Evolutionary conservation across 2,888 invertebrate genomes (phyloP).

Genomic region (Unio pictorum): DNA sequence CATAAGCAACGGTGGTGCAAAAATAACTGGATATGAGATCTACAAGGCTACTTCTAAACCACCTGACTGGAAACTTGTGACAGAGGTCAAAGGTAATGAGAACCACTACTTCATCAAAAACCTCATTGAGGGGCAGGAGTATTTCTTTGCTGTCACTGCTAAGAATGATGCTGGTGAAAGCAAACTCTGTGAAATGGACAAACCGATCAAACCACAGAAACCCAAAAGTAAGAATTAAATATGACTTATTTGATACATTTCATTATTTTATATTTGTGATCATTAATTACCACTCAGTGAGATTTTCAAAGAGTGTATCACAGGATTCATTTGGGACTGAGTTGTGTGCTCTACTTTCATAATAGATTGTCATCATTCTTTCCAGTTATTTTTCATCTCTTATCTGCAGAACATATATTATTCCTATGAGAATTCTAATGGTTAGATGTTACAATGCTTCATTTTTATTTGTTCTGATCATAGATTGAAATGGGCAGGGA

Average conservation of each 20-base stretch:
- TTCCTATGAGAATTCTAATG: too few relatives aligned
- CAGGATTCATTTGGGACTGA: too few relatives aligned
- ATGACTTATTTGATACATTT: neutral
- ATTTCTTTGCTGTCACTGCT: constrained; percentile 90
- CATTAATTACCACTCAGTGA: too few relatives aligned
- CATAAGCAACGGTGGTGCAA: constrained; percentile 60
- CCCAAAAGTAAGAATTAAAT: constrained; percentile 78
- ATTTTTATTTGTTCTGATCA: too few relatives aligned
- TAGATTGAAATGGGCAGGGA: too few relatives aligned
- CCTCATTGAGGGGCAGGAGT: constrained; percentile 70
- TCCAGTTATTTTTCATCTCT: too few relatives aligned
- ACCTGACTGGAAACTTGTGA: constrained; percentile 49
- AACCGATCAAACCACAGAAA: constrained; percentile 53
- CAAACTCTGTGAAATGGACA: constrained; percentile 39
- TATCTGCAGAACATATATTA: too few relatives aligned
- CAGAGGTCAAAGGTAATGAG: constrained; percentile 48
- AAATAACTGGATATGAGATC: constrained; percentile 54
- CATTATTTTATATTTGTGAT: neutral
- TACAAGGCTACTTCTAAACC: constrained; percentile 33
- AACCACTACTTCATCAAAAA: constrained; percentile 42
- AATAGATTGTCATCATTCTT: too few relatives aligned
- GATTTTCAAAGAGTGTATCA: too few relatives aligned
- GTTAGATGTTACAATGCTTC: too few relatives aligned
- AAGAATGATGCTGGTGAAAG: constrained; percentile 84
- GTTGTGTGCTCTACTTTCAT: too few relatives aligned